Base-by-base conservation (phyloP, 1,140 invertebrate genomes). In the Meloidogyne hapla region DNA sequence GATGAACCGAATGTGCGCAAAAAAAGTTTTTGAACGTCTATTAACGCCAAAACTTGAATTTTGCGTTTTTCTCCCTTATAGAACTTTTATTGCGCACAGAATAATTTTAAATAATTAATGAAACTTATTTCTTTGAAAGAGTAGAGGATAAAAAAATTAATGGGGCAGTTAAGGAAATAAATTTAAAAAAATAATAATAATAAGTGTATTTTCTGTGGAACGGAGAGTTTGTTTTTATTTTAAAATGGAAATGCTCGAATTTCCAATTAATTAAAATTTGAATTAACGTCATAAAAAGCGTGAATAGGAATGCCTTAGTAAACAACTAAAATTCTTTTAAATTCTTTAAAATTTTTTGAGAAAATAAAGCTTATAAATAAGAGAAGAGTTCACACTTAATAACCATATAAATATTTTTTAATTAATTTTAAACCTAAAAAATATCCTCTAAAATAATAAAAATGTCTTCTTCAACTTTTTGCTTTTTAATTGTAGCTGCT, bases 251-350 rank as follows among this genome's bases (percentile, higher is more conserved):
- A 56, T 56, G 18, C n/a, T n/a, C 48, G 18, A 56, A 56, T n/a
- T 56, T n/a, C 18, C 48, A 56, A 56, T 56, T 56, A 56, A 56
- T 56, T 56, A 56, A n/a, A 56, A 56, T 56, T 56, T n/a, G n/a
- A 56, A 56, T 56, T 18, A 56, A n/a, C 48, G 48, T 56, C 48
- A 56, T 9, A 6, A n/a, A 56, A 56, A n/a, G 48, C n/a, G 1
- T 56, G 2, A 56, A n/a, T n/a, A n/a, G 13, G 42, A 45, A 45
- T 45, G n/a, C n/a, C n/a, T 45, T 45, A 1, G 13, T 15, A 15
- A 45, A 45, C 42, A 45, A 12, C 13, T 45, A 15, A 56, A 56
- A 56, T 56, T 56, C n/a, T 56, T 48, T 48, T 48, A 48, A 48
- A 48, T 18, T 33, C 9, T 33, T 4, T 6, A 6, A 48, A 18